Evolutionary conservation across 92 coral and sea anemone genomes (phyloP).

Genomic region (Epizoanthus scotinus): DNA sequence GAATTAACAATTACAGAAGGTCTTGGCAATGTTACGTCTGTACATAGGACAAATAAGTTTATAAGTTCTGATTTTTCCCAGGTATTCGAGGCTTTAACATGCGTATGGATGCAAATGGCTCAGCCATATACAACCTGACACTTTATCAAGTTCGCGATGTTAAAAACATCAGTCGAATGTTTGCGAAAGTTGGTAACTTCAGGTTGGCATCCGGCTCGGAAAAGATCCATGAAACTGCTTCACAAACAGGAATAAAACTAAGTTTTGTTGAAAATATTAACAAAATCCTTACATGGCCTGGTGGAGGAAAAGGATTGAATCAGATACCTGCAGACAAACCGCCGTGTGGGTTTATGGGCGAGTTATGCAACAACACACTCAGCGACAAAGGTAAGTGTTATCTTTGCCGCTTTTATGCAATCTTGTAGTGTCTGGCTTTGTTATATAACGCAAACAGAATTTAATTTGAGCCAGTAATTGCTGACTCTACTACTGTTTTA

Average conservation of each 20-base stretch:
- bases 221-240: background rate
- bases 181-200: slow-evolving; percentile 31
- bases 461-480: no score
- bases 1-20: no score
- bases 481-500: no score
- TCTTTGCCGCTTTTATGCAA: no score
- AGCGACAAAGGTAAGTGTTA: background rate
- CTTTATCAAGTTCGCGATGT: slow-evolving; percentile 25
- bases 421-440: no score
- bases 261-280: background rate
- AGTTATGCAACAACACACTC: slow-evolving; percentile 36
- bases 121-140: slow-evolving; percentile 27
- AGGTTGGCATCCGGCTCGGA: background rate
- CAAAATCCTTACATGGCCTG: slow-evolving; percentile 14
- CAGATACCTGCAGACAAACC: slow-evolving; percentile 73
- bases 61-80: background rate
- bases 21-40: no score
- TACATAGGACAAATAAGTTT: no score
- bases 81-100: slow-evolving; percentile 41
- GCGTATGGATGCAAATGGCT: slow-evolving; percentile 30
- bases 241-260: background rate
- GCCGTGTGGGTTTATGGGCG: slow-evolving; percentile 77
- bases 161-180: background rate
- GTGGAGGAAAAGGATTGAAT: slow-evolving; percentile 23
- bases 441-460: no score